These are phyloP conservation scores for Psittacula echo DNA, from an alignment of 2,797 vertebrate genomes.

Conservation along the genomic window DNA sequence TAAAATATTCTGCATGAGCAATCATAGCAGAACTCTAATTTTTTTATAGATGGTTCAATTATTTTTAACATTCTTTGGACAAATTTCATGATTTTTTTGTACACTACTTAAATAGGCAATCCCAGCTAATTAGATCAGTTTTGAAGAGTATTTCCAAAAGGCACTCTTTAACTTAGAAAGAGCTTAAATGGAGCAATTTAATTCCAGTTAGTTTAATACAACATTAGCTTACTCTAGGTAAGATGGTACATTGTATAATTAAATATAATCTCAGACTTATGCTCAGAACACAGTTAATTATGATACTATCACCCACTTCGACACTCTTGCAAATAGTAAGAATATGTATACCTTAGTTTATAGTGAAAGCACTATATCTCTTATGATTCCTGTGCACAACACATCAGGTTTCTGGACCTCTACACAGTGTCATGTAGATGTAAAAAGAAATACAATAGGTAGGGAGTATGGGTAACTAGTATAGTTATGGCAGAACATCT, in stretches of 20 bases:
- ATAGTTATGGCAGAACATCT: background rate
- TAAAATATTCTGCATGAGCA: background rate
- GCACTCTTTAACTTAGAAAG: background rate
- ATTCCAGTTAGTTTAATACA: background rate
- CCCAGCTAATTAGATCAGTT: background rate
- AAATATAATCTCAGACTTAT: background rate
- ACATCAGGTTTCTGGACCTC: background rate
- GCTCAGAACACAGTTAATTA: background rate
- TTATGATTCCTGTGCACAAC: background rate
- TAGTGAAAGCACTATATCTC: background rate
- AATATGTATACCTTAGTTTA: background rate
- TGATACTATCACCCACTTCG: background rate
- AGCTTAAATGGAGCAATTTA: background rate
- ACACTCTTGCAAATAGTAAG: background rate
- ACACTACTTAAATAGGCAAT: background rate
- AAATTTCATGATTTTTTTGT: background rate
- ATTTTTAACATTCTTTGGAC: background rate
- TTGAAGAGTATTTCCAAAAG: background rate
- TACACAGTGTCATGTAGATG: rapidly evolving
- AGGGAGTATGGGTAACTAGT: background rate
- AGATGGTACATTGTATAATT: background rate
- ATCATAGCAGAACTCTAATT: background rate
- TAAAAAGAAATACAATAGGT: background rate
- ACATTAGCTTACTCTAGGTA: background rate
- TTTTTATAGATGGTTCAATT: background rate